Evolutionary conservation across 2,797 vertebrate species (phyloP), one percentile per base, ranked within the genome.

Genomic region (Myripristis murdjan): DNA sequence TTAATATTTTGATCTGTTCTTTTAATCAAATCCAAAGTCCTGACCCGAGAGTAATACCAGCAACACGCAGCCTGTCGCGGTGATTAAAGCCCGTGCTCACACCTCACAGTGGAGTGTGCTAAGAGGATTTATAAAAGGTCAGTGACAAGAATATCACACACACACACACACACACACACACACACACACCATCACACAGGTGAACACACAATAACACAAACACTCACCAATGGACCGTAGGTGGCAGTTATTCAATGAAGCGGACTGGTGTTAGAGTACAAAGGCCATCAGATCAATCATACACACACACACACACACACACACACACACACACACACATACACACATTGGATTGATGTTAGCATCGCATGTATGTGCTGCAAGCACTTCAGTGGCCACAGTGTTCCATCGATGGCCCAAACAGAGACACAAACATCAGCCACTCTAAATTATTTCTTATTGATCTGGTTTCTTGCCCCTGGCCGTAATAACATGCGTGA

Each of bases 381-480:
- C 22, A 31, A 37, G 16, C 41, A 44, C 23, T 9, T 23, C 23
- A 26, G 65, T 66, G 72, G 70, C 73, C 69, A 67, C 23, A 31
- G 62, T 67, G 72, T 64, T 75, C 58, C 55, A 76, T n/a, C 69
- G 64, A 71, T 70, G 54, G 51, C 54, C 62, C 68, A 9, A 64
- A 77, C 69, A 75, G 46, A 69, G 75, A 58, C 53, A 56, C 49
- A 70, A 55, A 69, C 68, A 81, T 68, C 39, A 54, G 37, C 33
- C 70, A 51, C 66, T 86, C 64, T 85, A 81, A 88, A 84, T 56
- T 82, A 73, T 82, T 86, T 90, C 55, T 37, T 77, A 92, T 90
- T 73, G 86, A 92, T 90, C 79, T 62, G 61, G 39, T 77, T 73
- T 84, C 56, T 53, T 63, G 82, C 83, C 78, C 12, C 35, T 20